Percentiles rank a stretch among this genome's conserved stretches.
These are phyloP conservation scores for Acronicta leporina DNA, from an alignment of 2,888 invertebrate species.

Conservation along the genomic window DNA sequence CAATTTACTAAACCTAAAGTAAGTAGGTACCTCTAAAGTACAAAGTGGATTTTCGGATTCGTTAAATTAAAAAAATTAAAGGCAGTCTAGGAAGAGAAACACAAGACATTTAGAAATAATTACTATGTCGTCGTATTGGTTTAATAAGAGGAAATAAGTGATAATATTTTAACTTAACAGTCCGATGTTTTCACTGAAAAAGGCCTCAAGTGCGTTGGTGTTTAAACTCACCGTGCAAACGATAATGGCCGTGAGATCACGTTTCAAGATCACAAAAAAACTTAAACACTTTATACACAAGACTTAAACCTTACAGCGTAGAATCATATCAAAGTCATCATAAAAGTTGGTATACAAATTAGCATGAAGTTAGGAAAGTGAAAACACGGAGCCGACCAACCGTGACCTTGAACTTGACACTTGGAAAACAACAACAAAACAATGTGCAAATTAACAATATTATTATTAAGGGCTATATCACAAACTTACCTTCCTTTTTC, in stretches of 20 bases:
- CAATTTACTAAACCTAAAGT: too few relatives aligned
- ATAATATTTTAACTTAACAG: conserved; percentile 14
- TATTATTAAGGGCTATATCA: conserved; percentile 22
- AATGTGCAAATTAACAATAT: conserved; percentile 18
- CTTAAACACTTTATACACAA: conserved; percentile 15
- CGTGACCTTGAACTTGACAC: conserved; percentile 48
- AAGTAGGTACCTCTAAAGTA: too few relatives aligned
- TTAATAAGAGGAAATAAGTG: conserved; percentile 32
- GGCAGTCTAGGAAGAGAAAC: conserved; percentile 24
- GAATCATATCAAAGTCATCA: conserved; percentile 7
- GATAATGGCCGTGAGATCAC: conserved; percentile 36
- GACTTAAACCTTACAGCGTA: conserved; percentile 7
- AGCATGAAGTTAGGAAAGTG: conserved; percentile 36
- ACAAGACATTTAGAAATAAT: conserved; percentile 20
- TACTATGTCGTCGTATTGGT: conserved; percentile 23
- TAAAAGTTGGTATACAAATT: conserved; percentile 10
- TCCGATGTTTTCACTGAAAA: conserved; percentile 33
- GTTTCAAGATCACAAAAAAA: conserved; percentile 33
- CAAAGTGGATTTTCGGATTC: too few relatives aligned
- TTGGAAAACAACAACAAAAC: conserved; percentile 32
- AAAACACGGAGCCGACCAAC: conserved; percentile 31
- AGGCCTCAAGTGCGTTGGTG: conserved; percentile 33
- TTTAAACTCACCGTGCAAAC: conserved; percentile 28
- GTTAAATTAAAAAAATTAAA: too few relatives aligned
- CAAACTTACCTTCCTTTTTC: conserved; percentile 85